These are phyloP conservation scores for Sesamia inferens DNA, from an alignment of 2,888 invertebrate genomes.

Conservation along the genomic window DNA sequence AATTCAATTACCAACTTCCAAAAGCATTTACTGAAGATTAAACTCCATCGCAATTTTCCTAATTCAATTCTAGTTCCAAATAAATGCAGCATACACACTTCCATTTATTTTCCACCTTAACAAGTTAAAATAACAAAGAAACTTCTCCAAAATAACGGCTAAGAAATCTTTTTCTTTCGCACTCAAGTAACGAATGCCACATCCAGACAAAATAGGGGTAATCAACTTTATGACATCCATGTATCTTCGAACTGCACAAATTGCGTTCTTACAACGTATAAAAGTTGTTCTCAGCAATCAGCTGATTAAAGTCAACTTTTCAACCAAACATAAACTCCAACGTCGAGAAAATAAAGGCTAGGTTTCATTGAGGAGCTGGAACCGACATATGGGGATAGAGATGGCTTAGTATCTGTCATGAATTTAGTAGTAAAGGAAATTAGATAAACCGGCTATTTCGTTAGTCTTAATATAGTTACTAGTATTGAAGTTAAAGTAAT, in stretches of 20 bases:
- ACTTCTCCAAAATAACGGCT: slow-evolving; percentile 7
- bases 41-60: slow-evolving; percentile 41
- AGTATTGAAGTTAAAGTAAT: slow-evolving; percentile 53
- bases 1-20: slow-evolving; percentile 43
- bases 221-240: slow-evolving; percentile 67
- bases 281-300: slow-evolving; percentile 75
- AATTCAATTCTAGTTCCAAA: slow-evolving; percentile 42
- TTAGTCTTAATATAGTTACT: slow-evolving; percentile 55
- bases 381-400: slow-evolving; percentile 56
- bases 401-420: slow-evolving; percentile 60
- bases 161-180: slow-evolving; percentile 33
- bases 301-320: slow-evolving; percentile 62
- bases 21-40: slow-evolving; percentile 35
- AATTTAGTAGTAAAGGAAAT: slow-evolving; percentile 63
- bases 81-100: slow-evolving; percentile 18
- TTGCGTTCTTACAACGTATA: slow-evolving; percentile 80
- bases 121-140: slow-evolving; percentile 33
- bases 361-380: slow-evolving; percentile 23
- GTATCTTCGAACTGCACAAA: slow-evolving; percentile 73
- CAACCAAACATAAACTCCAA: slow-evolving; percentile 47
- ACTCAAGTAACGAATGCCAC: slow-evolving; percentile 53
- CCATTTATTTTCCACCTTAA: slow-evolving; percentile 29
- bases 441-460: slow-evolving; percentile 61
- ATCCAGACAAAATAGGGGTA: slow-evolving; percentile 57
- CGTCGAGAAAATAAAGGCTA: slow-evolving; percentile 28